Evolutionary conservation across 2,888 invertebrate genomes (phyloP), one percentile per base, ranked within the genome.

Genomic region (Cactoblastis cactorum): DNA sequence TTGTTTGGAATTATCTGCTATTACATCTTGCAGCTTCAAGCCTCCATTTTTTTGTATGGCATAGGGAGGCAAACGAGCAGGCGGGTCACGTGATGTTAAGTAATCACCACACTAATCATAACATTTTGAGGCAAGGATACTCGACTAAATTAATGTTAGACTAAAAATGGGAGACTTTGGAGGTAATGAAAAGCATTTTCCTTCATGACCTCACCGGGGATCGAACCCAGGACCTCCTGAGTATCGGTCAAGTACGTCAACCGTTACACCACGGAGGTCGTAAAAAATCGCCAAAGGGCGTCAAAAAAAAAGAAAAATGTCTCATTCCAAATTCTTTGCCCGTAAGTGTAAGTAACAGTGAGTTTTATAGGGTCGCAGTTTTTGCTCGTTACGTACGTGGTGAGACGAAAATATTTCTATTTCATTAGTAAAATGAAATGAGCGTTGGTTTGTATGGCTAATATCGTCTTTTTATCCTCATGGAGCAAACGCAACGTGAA

Each of bases 351-450:
- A 4, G 38, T 38, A 18, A 38, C 9, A 8, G 6, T 9, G 38
- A 38, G 17, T 18, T 18, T 19, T 14, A 14, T 24, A 41, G 12
- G 12, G 41, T 22, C 24, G 22, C 14, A 41, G 41, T 41, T 41
- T 41, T 41, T 41, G 41, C 41, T 41, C 12, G 14, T 41, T 41
- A 24, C 14, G 5, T 22, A 32, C 32, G 14, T 35, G 41, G 14
- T 41, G 41, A 41, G 24, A n/a, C 41, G 41, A 41, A 41, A 41
- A 41, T 8, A 41, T 24, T 41, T 14, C 14, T 19, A 22, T 41
- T 41, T 41, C 41, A 41, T 41, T 41, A 41, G 41, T n/a, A 24
- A 12, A 22, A 41, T 41, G 41, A 22, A 22, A 41, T 41, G 41
- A 22, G 22, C 22, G 41, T n/a, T 8, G 41, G 41, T 24, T 19